Percentiles rank a stretch among this genome's conserved stretches.
phyloP scores from a whole-genome alignment of 2,888 invertebrate genomes.

The Rutpela maculata region DNA sequence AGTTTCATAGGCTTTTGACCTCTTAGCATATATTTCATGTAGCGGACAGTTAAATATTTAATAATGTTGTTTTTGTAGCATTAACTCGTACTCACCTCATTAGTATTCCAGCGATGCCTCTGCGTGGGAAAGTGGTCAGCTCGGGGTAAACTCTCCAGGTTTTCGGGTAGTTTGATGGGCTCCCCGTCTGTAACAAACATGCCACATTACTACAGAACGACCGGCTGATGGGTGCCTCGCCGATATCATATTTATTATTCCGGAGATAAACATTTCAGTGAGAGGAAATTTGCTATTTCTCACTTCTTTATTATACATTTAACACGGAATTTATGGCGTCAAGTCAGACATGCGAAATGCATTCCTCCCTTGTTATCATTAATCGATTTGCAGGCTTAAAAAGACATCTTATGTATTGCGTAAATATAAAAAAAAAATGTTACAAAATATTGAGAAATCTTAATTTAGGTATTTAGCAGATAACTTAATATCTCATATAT shows the following conservation, averaged over 20 bases:
- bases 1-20: constrained; percentile 7
- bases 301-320: constrained; percentile 7
- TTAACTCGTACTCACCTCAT: constrained; percentile 85
- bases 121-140: constrained; percentile 96
- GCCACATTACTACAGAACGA: constrained; percentile 30
- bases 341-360: not conserved
- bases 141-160: constrained; percentile 94
- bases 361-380: not conserved
- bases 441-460: too few relatives aligned
- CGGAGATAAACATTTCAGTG: constrained; percentile 25
- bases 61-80: constrained; percentile 6
- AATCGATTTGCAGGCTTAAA: too few relatives aligned
- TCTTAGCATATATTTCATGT: constrained; percentile 6
- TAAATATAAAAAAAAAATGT: too few relatives aligned
- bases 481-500: too few relatives aligned
- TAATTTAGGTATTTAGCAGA: too few relatives aligned
- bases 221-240: constrained; percentile 10
- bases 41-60: constrained; percentile 18
- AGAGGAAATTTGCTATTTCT: constrained; percentile 15
- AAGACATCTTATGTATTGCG: too few relatives aligned
- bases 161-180: constrained; percentile 95
- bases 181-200: constrained; percentile 84
- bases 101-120: constrained; percentile 98
- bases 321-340: not conserved
- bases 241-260: constrained; percentile 24